These are phyloP conservation scores for Bombycilla garrulus DNA, from an alignment of 2,113 vertebrate genomes.

Conservation along the genomic window DNA sequence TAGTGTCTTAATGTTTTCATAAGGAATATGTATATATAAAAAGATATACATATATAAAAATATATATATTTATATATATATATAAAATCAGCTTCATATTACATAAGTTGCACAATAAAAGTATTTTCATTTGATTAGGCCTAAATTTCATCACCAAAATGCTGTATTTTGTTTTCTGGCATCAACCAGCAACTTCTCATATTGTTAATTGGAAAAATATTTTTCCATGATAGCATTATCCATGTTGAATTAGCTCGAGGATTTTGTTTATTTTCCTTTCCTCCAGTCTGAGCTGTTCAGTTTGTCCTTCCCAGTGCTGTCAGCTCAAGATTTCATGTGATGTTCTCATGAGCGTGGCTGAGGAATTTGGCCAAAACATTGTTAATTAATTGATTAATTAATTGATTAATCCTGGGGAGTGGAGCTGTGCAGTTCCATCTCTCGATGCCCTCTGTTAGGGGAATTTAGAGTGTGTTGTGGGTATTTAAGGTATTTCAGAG, in stretches of 20 bases:
- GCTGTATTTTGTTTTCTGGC: constrained; percentile 42
- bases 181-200: neutral
- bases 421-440: neutral
- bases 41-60: neutral
- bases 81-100: neutral
- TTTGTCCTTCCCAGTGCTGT: neutral
- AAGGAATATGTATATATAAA: neutral
- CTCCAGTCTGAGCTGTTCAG: neutral
- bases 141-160: neutral
- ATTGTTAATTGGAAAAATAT: constrained; percentile 63
- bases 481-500: neutral
- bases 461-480: fast-evolving
- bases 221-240: neutral
- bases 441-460: neutral
- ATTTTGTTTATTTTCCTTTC: neutral
- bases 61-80: too few species aligned
- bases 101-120: neutral
- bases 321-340: neutral
- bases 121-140: neutral
- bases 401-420: neutral
- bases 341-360: neutral
- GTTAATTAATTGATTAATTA: neutral
- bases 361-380: neutral
- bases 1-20: neutral
- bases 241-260: neutral